Evolutionary conservation across 2,888 invertebrate species (phyloP), one percentile per base, ranked within the genome.

Genomic region (Rhagophthalmus giganteus): DNA sequence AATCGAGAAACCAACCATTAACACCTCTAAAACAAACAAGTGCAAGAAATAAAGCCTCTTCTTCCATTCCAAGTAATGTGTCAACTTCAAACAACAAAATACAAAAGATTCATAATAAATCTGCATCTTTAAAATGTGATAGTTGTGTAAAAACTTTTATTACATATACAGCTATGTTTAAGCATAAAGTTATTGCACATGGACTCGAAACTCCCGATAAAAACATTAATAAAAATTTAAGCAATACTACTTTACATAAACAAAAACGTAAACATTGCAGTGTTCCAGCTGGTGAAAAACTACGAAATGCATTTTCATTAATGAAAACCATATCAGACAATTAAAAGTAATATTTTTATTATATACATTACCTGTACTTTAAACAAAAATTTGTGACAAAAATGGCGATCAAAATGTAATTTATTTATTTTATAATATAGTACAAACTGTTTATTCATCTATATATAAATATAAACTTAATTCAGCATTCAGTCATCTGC

Each of bases 181-280:
- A 55, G 13, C 69, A 69, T 46, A 62, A 65, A 48, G 64, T 66
- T 26, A 15, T 52, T 32, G 59, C 62, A 25, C 72, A 72, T 46
- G 67, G 66, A 4, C 45, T 70, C 10, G 54, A 57, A 25, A 71
- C 69, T 4, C 71, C 72, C 1, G 68, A 69, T 47, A 69, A 68
- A 49, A 63, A 40, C 32, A 37, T 65, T 10, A 1, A 13, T 2
- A 11, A 13, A 5, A 46, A 24, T 45, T 8, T 15, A 7, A 40
- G 13, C n/a, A 32, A 24, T 8, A 46, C 10, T 46, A 52, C 10
- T 12, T 8, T 51, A 3, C 44, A 24, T n/a, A 51, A 40, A 12
- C 24, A 44, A 24, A 4, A 13, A 1, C 28, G 30, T 2, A 39
- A 6, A 2, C 68, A 70, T 40, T 60, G 64, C 4, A 70, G 70